Evolutionary conservation across 2,113 vertebrate genomes (phyloP).

Genomic region (Lagopus muta): DNA sequence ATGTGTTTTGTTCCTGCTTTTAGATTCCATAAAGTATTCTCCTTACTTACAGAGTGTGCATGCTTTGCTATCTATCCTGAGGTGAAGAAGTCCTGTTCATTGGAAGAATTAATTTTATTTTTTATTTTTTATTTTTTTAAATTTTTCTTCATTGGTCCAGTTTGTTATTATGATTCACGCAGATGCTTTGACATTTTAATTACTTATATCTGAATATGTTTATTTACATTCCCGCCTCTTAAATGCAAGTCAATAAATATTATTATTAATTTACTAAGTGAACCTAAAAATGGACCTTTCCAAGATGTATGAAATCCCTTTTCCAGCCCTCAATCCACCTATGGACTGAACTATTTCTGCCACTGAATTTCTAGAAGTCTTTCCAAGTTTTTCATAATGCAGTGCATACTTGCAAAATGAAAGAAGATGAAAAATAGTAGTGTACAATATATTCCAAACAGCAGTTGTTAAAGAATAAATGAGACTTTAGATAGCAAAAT

Average conservation of each 20-base stretch:
- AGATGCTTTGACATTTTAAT: slow-evolving; percentile 33
- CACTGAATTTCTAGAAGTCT: not conserved
- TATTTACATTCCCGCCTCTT: not conserved
- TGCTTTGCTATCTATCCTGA: not conserved
- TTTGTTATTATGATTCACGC: slow-evolving; percentile 30
- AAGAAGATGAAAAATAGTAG: not conserved
- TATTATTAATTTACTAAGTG: slow-evolving; percentile 1
- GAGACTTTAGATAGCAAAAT: not conserved
- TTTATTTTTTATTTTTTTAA: not conserved
- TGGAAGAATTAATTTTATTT: not conserved
- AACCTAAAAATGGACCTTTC: not conserved
- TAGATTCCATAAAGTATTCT: not conserved
- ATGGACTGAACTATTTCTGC: not conserved
- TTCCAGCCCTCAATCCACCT: not conserved
- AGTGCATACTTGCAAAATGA: rapidly evolving
- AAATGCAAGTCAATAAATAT: slow-evolving; percentile 13
- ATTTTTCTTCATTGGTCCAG: slow-evolving; percentile 32
- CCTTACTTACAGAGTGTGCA: not conserved
- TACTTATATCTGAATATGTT: slow-evolving; percentile 13
- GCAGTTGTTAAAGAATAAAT: not conserved
- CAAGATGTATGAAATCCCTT: not conserved
- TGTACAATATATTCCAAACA: not conserved
- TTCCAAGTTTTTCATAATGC: not conserved
- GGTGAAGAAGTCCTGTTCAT: not conserved
- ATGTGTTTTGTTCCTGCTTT: not conserved